Evolutionary conservation across 92 coral and sea anemone species (phyloP).

Genomic region (Umimayanthus chanpuru): DNA sequence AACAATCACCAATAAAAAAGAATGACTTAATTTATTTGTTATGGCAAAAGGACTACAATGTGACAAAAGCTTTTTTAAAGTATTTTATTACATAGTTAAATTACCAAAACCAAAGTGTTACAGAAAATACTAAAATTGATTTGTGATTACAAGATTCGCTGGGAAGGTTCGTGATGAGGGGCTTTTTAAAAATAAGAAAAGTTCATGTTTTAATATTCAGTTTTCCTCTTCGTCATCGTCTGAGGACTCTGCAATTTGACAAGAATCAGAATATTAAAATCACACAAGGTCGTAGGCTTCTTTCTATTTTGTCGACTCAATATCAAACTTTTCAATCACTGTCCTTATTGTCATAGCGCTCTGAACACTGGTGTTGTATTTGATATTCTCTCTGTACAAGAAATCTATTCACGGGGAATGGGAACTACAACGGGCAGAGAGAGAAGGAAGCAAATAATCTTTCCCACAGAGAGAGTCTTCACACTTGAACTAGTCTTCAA

Average conservation of each 20-base stretch:
- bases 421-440: too few relatives aligned
- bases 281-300: background rate
- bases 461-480: too few relatives aligned
- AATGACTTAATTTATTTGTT: too few relatives aligned
- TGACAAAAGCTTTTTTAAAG: background rate
- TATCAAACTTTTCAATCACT: background rate
- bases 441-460: too few relatives aligned
- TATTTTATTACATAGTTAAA: slow-evolving; percentile 4
- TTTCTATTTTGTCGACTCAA: background rate
- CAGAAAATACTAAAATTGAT: slow-evolving; percentile 1
- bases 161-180: background rate
- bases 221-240: slow-evolving; percentile 25
- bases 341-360: too few relatives aligned
- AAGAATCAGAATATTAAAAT: background rate
- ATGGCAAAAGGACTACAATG: background rate
- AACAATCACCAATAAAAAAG: too few relatives aligned
- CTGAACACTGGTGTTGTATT: too few relatives aligned
- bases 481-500: too few relatives aligned
- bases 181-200: background rate
- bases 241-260: slow-evolving; percentile 31
- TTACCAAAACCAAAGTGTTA: slow-evolving; percentile 18
- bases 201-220: background rate
- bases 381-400: too few relatives aligned
- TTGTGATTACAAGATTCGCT: background rate
- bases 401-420: too few relatives aligned